Evolutionary conservation across 2,888 invertebrate genomes (phyloP).

Genomic region (Tortrix viridana): DNA sequence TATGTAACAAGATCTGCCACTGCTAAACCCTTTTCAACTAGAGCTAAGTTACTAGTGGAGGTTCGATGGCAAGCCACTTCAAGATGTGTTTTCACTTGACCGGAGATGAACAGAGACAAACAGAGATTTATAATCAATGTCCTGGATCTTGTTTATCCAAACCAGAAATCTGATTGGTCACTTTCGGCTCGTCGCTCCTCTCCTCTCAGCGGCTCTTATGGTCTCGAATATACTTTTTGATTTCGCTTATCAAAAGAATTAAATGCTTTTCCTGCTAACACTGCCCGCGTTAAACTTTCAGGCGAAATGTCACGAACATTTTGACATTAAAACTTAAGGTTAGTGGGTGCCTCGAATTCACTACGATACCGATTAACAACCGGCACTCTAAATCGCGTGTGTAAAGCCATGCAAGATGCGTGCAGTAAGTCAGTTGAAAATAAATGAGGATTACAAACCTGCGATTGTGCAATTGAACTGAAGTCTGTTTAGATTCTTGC

Average conservation of each 20-base stretch:
- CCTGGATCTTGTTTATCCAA: too few relatives aligned
- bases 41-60: too few relatives aligned
- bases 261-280: not conserved
- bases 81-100: too few relatives aligned
- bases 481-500: conserved; percentile 42
- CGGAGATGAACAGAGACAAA: too few relatives aligned
- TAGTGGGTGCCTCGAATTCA: conserved; percentile 11
- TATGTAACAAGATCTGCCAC: too few relatives aligned
- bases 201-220: not conserved
- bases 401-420: conserved; percentile 18
- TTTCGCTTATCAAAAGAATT: not conserved
- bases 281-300: conserved; percentile 19
- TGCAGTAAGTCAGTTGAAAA: conserved; percentile 17
- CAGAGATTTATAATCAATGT: too few relatives aligned
- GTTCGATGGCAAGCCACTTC: too few relatives aligned
- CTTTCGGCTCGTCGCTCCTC: too few relatives aligned
- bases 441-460: conserved; percentile 21
- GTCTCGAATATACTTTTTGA: not conserved
- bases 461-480: conserved; percentile 24
- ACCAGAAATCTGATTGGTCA: too few relatives aligned
- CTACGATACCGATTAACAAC: conserved; percentile 7
- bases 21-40: too few relatives aligned
- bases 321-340: conserved; percentile 14
- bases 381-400: conserved; percentile 31
- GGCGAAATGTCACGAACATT: conserved; percentile 26